Evolutionary conservation across 2,888 invertebrate genomes (phyloP), one percentile per base, ranked within the genome.

Genomic region (Tinea trinotella): DNA sequence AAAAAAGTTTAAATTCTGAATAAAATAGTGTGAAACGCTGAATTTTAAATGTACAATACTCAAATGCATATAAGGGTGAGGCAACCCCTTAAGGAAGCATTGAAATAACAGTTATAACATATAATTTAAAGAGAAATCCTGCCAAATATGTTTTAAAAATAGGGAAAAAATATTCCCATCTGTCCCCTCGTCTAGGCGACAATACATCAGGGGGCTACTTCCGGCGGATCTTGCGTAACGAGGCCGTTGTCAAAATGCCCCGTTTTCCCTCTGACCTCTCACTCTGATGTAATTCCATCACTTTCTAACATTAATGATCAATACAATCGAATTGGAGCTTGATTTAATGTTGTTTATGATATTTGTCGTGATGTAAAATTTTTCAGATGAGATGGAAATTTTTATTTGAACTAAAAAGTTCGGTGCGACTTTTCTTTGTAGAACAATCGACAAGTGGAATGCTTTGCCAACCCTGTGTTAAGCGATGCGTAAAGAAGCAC

Each of bases 151-250:
- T 19, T 18, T 18, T 46, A 40, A 30, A 40, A 40, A 40, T 46
- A 19, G 18, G 18, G 4, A 17, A 15, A 46, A 46, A 46, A 50
- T 50, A 50, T 24, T 50, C 20, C 17, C 22, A 50, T 50, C 50
- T 50, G 50, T 50, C 50, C 50, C 50, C 50, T 50, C 13, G 17
- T 17, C 68, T 72, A 68, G 70, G 66, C 70, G 73, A 79, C 83
- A 80, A 79, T 79, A 77, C 80, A 72, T 80, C 76, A 53, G 34
- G 53, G 75, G 70, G 78, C 74, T 22, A 81, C 84, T 68, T 85
- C 84, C 84, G 80, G 59, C 81, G 84, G 84, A 85, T 72, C 76
- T 74, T 65, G 71, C 75, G 74, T 84, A 84, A 84, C 84, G 84
- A 84, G 83, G 63, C 77, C 73, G 83, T 81, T 81, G 50, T 22